Base-by-base conservation (phyloP, 2,888 invertebrate species). In the Eremobia ochroleuca region DNA sequence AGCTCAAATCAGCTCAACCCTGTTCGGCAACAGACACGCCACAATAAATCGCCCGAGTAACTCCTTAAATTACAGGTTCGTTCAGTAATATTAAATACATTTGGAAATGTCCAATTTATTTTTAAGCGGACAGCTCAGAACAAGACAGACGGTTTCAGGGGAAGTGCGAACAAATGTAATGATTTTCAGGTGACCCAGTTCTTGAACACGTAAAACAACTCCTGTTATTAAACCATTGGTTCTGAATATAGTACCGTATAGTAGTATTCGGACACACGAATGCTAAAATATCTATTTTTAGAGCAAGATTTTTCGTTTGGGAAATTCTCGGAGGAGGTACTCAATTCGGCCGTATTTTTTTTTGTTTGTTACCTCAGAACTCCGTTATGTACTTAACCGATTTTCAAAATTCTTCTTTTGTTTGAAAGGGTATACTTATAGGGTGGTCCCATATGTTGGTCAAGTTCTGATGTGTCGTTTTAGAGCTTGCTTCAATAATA, bases 101-200 rank as follows among this genome's bases (percentile, higher is more conserved):
- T 69, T 40, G 25, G 15, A 31, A 79, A 79, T 62, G 18, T 31
- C 21, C 31, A 65, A n/a, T 69, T 66, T 37, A 82, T 82, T 82
- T 76, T 80, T 61, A 34, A 77, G 31, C 34, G 49, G 18, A 70
- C 37, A 28, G n/a, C 13, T 68, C 46, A 3, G 40, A 62, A 64
- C 40, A 43, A 64, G 49, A 59, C 25, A 11, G 52, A 28, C 62
- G 9, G 18, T 43, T 78, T 31, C 49, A 64, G 21, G 21, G n/a
- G 13, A 52, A 72, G 37, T 83, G 78, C 28, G 37, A 68, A 72
- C 68, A 64, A 71, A 78, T 83, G 55, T 61, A 65, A 66, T 82
- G 25, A 77, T 66, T 77, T 77, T 70, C 62, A 59, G 58, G 46
- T 52, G 66, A 52, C 71, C 83, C n/a, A 83, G 15, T 83, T 83